A percentile compares a stretch with the other conserved stretches of the same genome.
Conservation (phyloP, 2,113 vertebrate genomes). For the Phrynocephalus versicolor region DNA sequence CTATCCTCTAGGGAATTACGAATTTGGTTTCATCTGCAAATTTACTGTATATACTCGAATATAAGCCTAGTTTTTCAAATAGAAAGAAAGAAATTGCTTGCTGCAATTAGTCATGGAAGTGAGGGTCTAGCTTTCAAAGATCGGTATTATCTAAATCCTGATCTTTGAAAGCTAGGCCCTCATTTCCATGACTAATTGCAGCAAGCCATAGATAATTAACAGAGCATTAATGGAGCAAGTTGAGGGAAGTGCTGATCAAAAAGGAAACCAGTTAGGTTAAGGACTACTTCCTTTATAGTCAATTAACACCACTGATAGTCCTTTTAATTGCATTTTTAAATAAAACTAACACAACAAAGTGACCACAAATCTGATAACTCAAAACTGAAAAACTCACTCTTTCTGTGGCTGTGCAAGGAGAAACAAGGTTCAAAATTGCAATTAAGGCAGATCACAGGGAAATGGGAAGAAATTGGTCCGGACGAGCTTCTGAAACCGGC, state of each 20-base stretch:
- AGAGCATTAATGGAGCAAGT: neutral
- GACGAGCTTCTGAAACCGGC: neutral
- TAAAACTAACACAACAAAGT: neutral
- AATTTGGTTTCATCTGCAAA: too few relatives aligned
- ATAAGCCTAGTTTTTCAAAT: too few relatives aligned
- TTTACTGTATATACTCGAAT: too few relatives aligned
- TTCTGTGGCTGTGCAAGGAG: neutral
- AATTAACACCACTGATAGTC: neutral
- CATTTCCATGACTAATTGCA: too few relatives aligned
- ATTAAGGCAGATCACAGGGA: neutral
- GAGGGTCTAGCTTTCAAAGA: too few relatives aligned
- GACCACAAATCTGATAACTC: neutral
- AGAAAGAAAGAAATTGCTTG: too few relatives aligned
- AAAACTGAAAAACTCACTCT: neutral
- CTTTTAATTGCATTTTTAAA: neutral
- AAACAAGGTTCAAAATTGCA: neutral
- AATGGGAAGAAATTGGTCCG: neutral
- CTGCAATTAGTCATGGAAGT: too few relatives aligned
- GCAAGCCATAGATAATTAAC: neutral
- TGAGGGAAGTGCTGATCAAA: neutral
- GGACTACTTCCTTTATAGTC: neutral
- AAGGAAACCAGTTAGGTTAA: neutral
- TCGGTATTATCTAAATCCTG: too few relatives aligned
- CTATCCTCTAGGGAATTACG: too few relatives aligned
- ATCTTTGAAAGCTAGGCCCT: too few relatives aligned